Evolutionary conservation across 92 coral and sea anemone genomes (phyloP), one percentile per base, ranked within the genome.

Genomic region (Galaxea fascicularis): DNA sequence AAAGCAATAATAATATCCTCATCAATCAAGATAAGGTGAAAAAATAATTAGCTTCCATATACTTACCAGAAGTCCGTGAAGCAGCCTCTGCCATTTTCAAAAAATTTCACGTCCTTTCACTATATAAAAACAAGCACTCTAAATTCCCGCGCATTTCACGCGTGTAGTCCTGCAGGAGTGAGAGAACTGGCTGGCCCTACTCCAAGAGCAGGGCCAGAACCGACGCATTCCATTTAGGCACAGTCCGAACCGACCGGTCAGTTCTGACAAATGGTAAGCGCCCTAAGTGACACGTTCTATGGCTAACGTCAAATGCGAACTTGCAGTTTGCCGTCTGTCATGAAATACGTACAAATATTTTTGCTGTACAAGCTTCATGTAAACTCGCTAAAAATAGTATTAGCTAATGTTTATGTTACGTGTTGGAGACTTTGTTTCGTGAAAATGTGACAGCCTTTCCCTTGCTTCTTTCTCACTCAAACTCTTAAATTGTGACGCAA

Each of bases 51-150:
- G 63, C 78, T 62, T 1, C 25, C 29, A 3, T 20, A 62, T 62
- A 62, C 68, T 26, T 62, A n/a, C n/a, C n/a, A n/a, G n/a, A n/a
- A n/a, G 68, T 62, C 54, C 54, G 54, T 49, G 54, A 49, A 49
- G 54, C 4, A 73, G 63, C 41, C 21, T 10, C 73, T 63, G 73
- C 73, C 83, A 63, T 78, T 78, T 62, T 44, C 49, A 59, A 49
- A n/a, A n/a, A n/a, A n/a, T n/a, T n/a, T n/a, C n/a, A n/a, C n/a
- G n/a, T n/a, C n/a, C n/a, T n/a, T n/a, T n/a, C n/a, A n/a, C n/a
- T n/a, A n/a, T n/a, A n/a, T n/a, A n/a, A n/a, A n/a, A n/a, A n/a
- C n/a, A n/a, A n/a, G n/a, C n/a, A n/a, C n/a, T n/a, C n/a, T n/a
- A n/a, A n/a, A n/a, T n/a, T n/a, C n/a, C n/a, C n/a, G n/a, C n/a